Percentiles rank a stretch among this genome's conserved stretches.
phyloP scores from a whole-genome alignment of 53 echinoderm and acorn worm species.

The Actinopyga echinites region DNA sequence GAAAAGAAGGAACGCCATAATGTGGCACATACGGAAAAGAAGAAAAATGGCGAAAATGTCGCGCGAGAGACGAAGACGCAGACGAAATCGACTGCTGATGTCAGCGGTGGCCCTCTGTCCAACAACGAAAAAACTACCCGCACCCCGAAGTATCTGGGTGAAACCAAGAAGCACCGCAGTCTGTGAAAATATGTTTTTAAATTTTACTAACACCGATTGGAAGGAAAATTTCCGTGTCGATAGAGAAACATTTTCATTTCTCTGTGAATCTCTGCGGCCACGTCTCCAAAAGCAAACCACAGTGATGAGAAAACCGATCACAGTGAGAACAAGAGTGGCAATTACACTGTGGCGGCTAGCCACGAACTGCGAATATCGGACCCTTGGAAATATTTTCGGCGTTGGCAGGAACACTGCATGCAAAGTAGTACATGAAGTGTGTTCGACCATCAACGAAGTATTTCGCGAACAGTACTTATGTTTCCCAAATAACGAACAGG shows the following conservation, averaged over 20 bases:
- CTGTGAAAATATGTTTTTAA: neutral
- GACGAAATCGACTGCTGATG: too few relatives aligned
- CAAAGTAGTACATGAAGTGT: conserved; percentile 56
- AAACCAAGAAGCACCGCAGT: neutral
- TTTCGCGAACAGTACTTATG: conserved; percentile 38
- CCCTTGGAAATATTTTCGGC: conserved; percentile 69
- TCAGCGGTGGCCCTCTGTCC: too few relatives aligned
- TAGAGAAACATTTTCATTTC: conserved; percentile 46
- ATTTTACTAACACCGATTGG: conserved; percentile 41
- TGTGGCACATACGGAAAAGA: too few relatives aligned
- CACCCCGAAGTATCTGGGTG: neutral
- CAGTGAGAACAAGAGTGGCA: conserved; percentile 51
- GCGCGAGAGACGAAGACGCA: too few relatives aligned
- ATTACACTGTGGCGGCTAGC: conserved; percentile 70
- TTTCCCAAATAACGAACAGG: conserved; percentile 42
- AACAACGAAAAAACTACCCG: neutral
- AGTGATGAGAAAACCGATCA: conserved; percentile 11
- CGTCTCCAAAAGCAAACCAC: conserved; percentile 22
- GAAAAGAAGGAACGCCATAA: too few relatives aligned
- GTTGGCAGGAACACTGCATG: conserved; percentile 52
- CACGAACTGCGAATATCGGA: conserved; percentile 66
- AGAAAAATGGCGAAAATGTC: too few relatives aligned
- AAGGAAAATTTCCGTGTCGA: conserved; percentile 57
- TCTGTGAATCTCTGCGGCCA: conserved; percentile 41
- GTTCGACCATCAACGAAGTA: conserved; percentile 32